Conservation (phyloP, 2,113 vertebrate genomes). For the Microtus richardsoni region DNA sequence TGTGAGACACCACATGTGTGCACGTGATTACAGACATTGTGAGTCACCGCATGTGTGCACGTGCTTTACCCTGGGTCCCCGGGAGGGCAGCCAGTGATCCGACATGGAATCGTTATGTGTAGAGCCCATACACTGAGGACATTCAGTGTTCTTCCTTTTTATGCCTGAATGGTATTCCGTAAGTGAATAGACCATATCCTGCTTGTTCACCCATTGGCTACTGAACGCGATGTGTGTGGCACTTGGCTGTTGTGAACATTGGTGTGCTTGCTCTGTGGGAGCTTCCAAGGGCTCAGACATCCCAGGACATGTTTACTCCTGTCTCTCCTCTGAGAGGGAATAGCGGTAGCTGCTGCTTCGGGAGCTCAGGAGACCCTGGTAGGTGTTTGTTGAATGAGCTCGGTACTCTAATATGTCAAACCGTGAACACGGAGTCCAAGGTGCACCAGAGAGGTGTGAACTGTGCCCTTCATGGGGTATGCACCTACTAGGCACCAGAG, state of each 20-base stretch:
- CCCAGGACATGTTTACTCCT: neutral
- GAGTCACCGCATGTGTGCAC: neutral
- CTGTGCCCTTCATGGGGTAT: neutral
- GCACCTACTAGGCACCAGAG: rapidly evolving
- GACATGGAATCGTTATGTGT: neutral
- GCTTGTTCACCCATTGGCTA: neutral
- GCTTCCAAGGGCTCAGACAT: neutral
- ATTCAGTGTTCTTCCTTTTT: neutral
- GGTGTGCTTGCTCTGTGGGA: neutral
- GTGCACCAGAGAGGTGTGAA: neutral
- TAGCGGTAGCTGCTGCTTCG: neutral
- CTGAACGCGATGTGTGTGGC: neutral
- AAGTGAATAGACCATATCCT: rapidly evolving
- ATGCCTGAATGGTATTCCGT: neutral
- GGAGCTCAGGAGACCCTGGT: neutral
- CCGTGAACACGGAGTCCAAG: neutral
- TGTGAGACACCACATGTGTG: neutral
- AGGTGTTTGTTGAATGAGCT: neutral
- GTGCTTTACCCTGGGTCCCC: neutral
- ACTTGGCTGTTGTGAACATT: neutral
- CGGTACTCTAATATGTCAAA: neutral
- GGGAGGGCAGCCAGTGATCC: neutral
- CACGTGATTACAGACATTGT: too few relatives aligned
- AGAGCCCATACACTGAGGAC: neutral
- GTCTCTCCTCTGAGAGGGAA: neutral